A percentile compares a stretch with the other conserved stretches of the same genome.
Evolutionary conservation across 2,797 vertebrate species (phyloP).

Genomic region (Eidolon dupreanum): DNA sequence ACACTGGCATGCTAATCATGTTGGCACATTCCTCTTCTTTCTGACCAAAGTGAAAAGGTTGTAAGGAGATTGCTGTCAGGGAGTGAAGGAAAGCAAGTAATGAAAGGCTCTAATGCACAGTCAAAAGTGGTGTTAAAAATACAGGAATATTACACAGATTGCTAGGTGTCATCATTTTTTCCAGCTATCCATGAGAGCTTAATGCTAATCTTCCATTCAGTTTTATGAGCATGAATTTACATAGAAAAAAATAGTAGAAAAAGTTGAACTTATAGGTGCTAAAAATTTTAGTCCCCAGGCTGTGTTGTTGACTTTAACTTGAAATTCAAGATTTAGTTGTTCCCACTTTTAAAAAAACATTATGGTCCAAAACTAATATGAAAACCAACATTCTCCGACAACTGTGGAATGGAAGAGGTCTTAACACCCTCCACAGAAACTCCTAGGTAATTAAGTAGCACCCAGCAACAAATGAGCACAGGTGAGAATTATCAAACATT

Average conservation of each 20-base stretch:
- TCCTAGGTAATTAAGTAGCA: not conserved
- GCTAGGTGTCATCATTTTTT: not conserved
- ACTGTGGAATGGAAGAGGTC: not conserved
- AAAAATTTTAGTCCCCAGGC: constrained; percentile 14
- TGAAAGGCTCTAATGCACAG: not conserved
- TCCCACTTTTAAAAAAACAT: not conserved
- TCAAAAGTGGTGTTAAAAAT: constrained; percentile 16
- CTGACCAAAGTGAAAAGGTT: not conserved
- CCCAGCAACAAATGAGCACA: not conserved
- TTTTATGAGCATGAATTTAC: constrained; percentile 32
- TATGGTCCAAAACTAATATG: not conserved
- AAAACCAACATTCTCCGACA: not conserved
- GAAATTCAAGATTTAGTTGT: not conserved
- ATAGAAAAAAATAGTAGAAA: not conserved
- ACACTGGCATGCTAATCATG: not conserved
- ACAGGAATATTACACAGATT: not conserved
- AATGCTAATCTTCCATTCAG: not conserved
- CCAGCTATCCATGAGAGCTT: not conserved
- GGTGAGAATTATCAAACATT: not conserved
- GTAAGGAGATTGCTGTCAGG: not conserved
- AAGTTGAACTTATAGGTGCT: not conserved
- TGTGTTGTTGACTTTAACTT: constrained; percentile 18
- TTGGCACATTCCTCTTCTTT: not conserved
- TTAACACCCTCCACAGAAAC: not conserved
- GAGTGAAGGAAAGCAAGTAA: constrained; percentile 13